Conservation (phyloP, 2,888 invertebrate species). For the Hydriomena furcata region DNA sequence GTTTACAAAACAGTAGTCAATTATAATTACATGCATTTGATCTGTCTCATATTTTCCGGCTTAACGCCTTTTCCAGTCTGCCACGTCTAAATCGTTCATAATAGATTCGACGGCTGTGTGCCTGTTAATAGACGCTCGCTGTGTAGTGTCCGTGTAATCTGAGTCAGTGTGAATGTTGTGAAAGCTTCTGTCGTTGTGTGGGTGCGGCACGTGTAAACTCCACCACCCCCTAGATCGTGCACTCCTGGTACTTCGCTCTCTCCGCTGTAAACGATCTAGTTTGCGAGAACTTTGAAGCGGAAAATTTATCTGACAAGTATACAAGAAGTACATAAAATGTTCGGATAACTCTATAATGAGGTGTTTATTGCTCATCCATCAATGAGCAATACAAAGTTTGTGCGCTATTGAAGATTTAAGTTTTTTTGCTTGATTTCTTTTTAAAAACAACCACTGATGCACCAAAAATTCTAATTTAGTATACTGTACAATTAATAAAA, state of each 20-base stretch:
- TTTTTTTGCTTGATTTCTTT: too few species aligned
- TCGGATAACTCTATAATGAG: slow-evolving; percentile 30
- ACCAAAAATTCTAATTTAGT: too few species aligned
- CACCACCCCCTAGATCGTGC: slow-evolving; percentile 46
- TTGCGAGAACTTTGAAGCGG: slow-evolving; percentile 65
- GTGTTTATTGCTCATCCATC: slow-evolving; percentile 20
- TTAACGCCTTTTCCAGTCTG: slow-evolving; percentile 70
- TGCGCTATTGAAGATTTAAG: too few species aligned
- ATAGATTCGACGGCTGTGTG: slow-evolving; percentile 42
- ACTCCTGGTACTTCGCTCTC: slow-evolving; percentile 58
- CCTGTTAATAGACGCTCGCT: slow-evolving; percentile 12
- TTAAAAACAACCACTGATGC: too few species aligned
- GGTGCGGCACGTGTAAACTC: slow-evolving; percentile 63
- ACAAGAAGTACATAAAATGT: slow-evolving; percentile 44
- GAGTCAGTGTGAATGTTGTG: slow-evolving; percentile 19
- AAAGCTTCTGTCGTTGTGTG: slow-evolving; percentile 48
- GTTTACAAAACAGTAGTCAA: slow-evolving; percentile 4
- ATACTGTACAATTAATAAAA: too few species aligned
- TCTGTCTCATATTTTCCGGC: slow-evolving; percentile 64
- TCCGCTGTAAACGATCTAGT: slow-evolving; percentile 70
- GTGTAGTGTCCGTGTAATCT: slow-evolving; percentile 25
- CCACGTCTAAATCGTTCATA: slow-evolving; percentile 57
- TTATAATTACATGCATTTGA: slow-evolving; percentile 51
- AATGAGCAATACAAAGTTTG: not conserved
- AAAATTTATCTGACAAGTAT: slow-evolving; percentile 65